These are phyloP conservation scores for Taxidea taxus DNA, from an alignment of 2,113 vertebrate genomes.

Conservation along the genomic window DNA sequence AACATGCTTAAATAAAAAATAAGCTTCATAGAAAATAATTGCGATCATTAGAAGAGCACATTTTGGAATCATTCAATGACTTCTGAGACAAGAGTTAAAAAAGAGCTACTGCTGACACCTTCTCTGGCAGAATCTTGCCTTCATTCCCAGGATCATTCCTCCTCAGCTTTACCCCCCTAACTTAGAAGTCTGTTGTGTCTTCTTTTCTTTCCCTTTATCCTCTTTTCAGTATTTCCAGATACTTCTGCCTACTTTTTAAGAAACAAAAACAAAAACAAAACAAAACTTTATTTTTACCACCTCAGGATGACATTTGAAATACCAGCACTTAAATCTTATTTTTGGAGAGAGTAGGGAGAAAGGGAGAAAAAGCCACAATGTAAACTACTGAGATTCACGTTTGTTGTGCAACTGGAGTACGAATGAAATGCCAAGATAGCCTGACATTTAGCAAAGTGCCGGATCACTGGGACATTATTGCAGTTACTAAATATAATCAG, in stretches of 20 bases:
- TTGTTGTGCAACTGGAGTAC: background rate
- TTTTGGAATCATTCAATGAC: background rate
- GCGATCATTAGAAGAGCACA: background rate
- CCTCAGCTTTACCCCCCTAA: background rate
- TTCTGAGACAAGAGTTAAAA: background rate
- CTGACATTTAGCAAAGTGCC: constrained; percentile 8
- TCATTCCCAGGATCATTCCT: background rate
- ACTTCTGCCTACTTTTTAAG: background rate
- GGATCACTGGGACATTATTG: background rate
- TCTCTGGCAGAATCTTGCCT: background rate
- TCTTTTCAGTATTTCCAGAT: background rate
- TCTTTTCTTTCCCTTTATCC: background rate
- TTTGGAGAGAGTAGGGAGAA: background rate
- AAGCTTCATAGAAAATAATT: background rate
- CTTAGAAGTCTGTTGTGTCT: background rate
- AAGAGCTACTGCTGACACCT: background rate
- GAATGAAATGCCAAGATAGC: background rate
- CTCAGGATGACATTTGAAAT: background rate
- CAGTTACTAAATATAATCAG: constrained; percentile 52
- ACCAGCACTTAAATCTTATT: background rate
- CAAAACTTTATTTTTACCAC: background rate
- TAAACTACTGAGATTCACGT: background rate
- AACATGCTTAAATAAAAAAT: background rate
- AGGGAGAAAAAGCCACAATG: background rate
- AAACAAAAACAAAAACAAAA: background rate